Percentiles rank a stretch among this genome's conserved stretches.
These are phyloP conservation scores for Theristicus caerulescens DNA, from an alignment of 2,113 vertebrate genomes.

Conservation along the genomic window DNA sequence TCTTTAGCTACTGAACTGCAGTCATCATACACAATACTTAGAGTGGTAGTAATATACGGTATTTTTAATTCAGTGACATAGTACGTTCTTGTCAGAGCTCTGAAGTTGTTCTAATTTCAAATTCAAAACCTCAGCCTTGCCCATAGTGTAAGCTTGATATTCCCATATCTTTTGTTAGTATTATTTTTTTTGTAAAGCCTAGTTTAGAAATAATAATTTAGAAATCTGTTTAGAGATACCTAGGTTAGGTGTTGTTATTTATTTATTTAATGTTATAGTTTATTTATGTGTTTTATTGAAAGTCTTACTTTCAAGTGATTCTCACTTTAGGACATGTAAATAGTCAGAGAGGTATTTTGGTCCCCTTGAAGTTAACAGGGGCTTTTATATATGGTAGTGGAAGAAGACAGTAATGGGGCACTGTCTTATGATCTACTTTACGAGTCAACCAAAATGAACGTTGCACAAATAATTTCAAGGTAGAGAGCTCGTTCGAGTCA, in stretches of 20 bases:
- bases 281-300: background rate
- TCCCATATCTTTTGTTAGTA: background rate
- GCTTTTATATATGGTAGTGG: background rate
- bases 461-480: background rate
- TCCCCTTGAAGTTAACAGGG: background rate
- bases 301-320: background rate
- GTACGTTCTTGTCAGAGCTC: background rate
- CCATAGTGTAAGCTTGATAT: background rate
- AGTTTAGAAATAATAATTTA: background rate
- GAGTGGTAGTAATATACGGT: background rate
- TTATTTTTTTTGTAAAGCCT: background rate
- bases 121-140: background rate
- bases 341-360: background rate
- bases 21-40: background rate
- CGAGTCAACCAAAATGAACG: background rate
- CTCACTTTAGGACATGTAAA: background rate
- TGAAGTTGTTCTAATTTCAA: background rate
- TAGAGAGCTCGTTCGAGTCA: accelerated
- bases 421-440: background rate
- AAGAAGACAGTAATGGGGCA: background rate
- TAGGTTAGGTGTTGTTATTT: background rate
- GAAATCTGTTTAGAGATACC: background rate
- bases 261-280: background rate
- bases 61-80: background rate
- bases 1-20: background rate